Base-by-base conservation (phyloP, 2,113 vertebrate genomes). In the Macaca nemestrina region DNA sequence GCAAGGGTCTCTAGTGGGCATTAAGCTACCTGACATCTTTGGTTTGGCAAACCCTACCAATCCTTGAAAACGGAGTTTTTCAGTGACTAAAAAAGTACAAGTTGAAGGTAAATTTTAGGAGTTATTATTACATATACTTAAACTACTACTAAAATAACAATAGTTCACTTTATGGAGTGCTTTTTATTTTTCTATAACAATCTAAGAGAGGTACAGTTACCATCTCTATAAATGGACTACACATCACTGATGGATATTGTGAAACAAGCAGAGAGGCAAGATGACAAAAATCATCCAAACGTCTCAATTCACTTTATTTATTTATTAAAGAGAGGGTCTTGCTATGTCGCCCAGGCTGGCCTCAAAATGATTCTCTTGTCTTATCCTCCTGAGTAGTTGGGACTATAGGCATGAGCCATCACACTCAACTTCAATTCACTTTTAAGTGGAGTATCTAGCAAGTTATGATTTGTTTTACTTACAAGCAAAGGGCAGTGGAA, bases 61-160 rank as follows among this genome's bases (percentile, higher is more conserved):
- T 38, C 25, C 10, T 79, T 92, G 70, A 93, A 97, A 95, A 73
- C 20, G 27, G 10, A 87, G 89, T 20, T 61, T 40, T 80, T 95
- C 52, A 45, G 3, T 85, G 27, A 76, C 16, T 78, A 84, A 32
- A 89, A 59, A 83, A 20, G 3, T 64, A 82, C 61, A 72, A 91
- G 88, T n/a, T 82, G 86, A 88, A 48, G n/a, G 5, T 76, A 88
- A 83, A 45, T 30, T 70, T 87, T 43, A 92, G 80, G 48, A 86
- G 30, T 59, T 64, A 25, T 40, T 92, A 55, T 12, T 64, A 88
- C 1, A 61, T 16, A 32, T 30, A 80, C 6, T 78, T 64, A 61
- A 88, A 83, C 11, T 88, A 85, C 2, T 35, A 43, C 27, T 9
- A 85, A 78, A 30, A 30, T n/a, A 68, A 95, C 52, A 57, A 61